Conservation (phyloP, 1,140 invertebrate genomes). For the Eumaeus atala region DNA sequence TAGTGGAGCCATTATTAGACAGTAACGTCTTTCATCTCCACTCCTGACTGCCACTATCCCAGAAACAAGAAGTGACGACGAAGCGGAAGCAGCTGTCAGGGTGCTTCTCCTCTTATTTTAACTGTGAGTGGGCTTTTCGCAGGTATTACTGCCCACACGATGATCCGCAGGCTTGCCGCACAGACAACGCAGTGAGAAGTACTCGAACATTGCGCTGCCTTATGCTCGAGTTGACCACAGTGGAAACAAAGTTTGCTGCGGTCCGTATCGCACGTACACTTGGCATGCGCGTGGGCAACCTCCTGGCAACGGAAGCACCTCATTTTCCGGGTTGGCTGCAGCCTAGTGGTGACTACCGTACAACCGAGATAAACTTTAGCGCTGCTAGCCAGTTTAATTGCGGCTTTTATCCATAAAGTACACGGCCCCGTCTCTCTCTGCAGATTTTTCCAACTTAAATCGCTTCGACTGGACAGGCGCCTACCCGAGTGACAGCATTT, state of each 20-base stretch:
- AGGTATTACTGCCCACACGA: neutral
- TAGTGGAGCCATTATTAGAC: too few relatives aligned
- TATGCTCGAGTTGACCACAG: conserved; percentile 10
- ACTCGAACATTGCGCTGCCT: conserved; percentile 7
- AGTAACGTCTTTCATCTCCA: too few relatives aligned
- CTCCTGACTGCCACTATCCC: too few relatives aligned
- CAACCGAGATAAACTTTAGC: neutral
- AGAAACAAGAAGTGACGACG: too few relatives aligned
- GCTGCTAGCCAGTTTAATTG: conserved; percentile 2
- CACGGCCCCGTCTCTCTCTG: neutral
- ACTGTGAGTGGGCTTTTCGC: too few relatives aligned
- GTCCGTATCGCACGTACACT: conserved; percentile 11
- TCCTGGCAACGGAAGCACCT: conserved; percentile 16
- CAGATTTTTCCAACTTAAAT: too few relatives aligned
- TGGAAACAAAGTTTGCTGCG: conserved; percentile 18
- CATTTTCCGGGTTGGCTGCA: neutral
- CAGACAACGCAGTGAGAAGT: conserved; percentile 11
- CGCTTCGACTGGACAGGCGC: too few relatives aligned
- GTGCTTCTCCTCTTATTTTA: too few relatives aligned
- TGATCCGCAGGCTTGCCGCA: neutral
- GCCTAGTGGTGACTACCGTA: neutral
- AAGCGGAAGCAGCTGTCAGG: too few relatives aligned
- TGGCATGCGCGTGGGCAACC: conserved; percentile 1
- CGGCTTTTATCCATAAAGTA: conserved; percentile 8
- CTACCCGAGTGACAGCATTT: too few relatives aligned